A percentile compares a stretch with the other conserved stretches of the same genome.
Conservation (phyloP, 2,113 vertebrate species). For the Furnarius figulus region DNA sequence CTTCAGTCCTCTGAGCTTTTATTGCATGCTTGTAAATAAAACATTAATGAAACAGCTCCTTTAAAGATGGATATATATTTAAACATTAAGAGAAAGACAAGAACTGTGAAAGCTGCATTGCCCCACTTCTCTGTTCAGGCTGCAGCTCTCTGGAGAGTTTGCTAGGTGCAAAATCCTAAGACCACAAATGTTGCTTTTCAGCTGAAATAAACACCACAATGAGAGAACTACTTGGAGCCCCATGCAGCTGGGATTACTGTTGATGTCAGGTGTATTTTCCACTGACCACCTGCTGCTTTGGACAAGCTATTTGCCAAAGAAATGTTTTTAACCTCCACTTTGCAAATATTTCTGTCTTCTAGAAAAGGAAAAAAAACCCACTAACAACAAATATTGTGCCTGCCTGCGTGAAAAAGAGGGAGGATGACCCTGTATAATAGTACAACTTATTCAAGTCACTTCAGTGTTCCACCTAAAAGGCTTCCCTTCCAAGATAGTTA, state of each 20-base stretch:
- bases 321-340: neutral
- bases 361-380: neutral
- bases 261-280: neutral
- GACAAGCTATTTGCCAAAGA: neutral
- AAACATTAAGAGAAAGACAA: neutral
- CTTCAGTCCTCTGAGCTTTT: neutral
- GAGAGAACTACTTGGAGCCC: neutral
- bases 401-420: neutral
- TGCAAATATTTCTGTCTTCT: neutral
- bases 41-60: neutral
- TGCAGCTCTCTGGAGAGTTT: neutral
- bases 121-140: neutral
- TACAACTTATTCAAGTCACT: neutral
- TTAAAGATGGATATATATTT: neutral
- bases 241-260: neutral
- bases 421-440: neutral
- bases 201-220: neutral
- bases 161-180: neutral
- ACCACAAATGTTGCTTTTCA: neutral
- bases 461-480: neutral
- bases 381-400: neutral
- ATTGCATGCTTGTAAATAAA: conserved; percentile 1
- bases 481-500: neutral
- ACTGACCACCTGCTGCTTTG: neutral
- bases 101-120: neutral